phyloP scores from a whole-genome alignment of 2,888 invertebrate species.

The Diaphora mendica region DNA sequence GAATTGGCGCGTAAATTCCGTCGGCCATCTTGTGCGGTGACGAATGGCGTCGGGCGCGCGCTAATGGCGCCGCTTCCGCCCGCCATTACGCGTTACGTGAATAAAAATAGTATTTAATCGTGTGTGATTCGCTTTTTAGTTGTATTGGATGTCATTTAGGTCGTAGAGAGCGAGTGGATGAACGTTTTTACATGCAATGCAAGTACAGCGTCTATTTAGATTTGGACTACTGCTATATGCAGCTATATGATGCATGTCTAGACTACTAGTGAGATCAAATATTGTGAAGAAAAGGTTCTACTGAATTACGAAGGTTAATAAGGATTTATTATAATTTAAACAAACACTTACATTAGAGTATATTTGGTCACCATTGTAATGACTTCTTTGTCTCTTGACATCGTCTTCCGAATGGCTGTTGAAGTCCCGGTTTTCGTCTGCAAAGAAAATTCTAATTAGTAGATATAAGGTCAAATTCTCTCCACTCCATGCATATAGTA shows the following conservation, averaged over 20 bases:
- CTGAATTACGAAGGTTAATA: too few species aligned
- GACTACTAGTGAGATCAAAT: too few species aligned
- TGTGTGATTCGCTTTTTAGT: constrained; percentile 40
- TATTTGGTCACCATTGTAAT: constrained; percentile 95
- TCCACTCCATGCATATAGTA: too few species aligned
- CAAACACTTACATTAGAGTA: constrained; percentile 92
- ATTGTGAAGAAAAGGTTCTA: too few species aligned
- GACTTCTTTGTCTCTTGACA: constrained; percentile 94
- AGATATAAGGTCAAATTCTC: too few species aligned
- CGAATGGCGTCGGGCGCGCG: constrained; percentile 60
- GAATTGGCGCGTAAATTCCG: constrained; percentile 68
- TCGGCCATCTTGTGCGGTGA: constrained; percentile 69
- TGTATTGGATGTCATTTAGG: constrained; percentile 21
- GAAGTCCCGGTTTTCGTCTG: constrained; percentile 95
- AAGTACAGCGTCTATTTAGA: too few species aligned
- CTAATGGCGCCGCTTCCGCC: constrained; percentile 64
- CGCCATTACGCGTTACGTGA: constrained; percentile 56
- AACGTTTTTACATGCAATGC: too few species aligned
- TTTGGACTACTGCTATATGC: too few species aligned
- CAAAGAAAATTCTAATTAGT: constrained; percentile 48
- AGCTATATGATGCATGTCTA: too few species aligned
- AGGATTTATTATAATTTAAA: background rate
- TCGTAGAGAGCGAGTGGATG: background rate
- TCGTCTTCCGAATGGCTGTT: constrained; percentile 96
- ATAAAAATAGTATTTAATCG: constrained; percentile 48